Base-by-base conservation (phyloP, 1,140 invertebrate genomes). In the Linepithema humile region DNA sequence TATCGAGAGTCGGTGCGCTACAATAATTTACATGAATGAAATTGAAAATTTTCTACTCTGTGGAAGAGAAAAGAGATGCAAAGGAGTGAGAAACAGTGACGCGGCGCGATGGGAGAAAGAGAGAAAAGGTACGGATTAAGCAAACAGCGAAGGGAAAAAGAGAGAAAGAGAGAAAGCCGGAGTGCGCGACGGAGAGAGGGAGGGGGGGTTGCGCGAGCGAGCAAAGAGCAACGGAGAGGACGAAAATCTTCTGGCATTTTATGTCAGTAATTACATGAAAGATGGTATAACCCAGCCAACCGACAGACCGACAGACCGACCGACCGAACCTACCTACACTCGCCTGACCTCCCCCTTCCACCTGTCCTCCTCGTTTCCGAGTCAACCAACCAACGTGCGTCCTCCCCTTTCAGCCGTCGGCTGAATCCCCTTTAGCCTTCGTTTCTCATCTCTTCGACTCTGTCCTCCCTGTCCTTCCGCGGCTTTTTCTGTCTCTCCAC, bases 11-110 rank as follows among this genome's bases (percentile, higher is more conserved):
- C 91, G 85, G 91, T 93, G 91, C 94, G 94, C 94, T 94, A 94
- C 94, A 94, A 94, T 94, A 94, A 94, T 94, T 94, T 94, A 93
- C 93, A 93, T 94, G 94, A 94, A 94, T 94, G 93, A 91, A 94
- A 94, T 94, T 94, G 94, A 94, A 94, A 94, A 94, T 94, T 94
- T 94, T 94, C 93, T 94, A 93, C 91, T 93, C 86, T 88, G 90
- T 87, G 83, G 89, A 93, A 91, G 91, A 92, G 92, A 93, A 94
- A 93, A 93, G 91, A 92, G 91, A 91, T 70, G 87, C 89, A 85
- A 84, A 84, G 73, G 88, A 91, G 91, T 88, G 75, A 87, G 65
- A 72, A 84, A 67, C 60, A 55, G 35, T 48, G 70, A 40, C 59
- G 20, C 62, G 29, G 55, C 15, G 35, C 20, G 35, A 43, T 17